Evolutionary conservation across 2,888 invertebrate genomes (phyloP).

Genomic region (Dryobota labecula): DNA sequence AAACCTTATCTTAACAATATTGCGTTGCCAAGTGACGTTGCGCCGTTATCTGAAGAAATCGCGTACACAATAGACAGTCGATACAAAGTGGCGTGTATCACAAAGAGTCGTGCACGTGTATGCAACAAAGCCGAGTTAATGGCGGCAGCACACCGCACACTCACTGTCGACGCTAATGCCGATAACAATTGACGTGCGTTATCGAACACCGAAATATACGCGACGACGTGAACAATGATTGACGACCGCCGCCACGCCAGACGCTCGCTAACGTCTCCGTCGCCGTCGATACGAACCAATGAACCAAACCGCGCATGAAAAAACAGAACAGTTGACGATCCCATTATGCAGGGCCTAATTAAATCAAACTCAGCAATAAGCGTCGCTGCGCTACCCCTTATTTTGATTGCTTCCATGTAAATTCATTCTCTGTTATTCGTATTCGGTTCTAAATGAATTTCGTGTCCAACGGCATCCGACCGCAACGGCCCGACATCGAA

Average conservation of each 20-base stretch:
- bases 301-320: slow-evolving; percentile 61
- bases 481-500: slow-evolving; percentile 77
- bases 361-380: slow-evolving; percentile 81
- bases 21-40: slow-evolving; percentile 51
- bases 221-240: slow-evolving; percentile 55
- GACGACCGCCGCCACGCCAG: slow-evolving; percentile 48
- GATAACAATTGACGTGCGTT: slow-evolving; percentile 65
- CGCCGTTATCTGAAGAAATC: slow-evolving; percentile 63
- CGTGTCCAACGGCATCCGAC: slow-evolving; percentile 78
- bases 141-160: slow-evolving; percentile 37
- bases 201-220: slow-evolving; percentile 44
- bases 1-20: slow-evolving; percentile 57
- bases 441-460: slow-evolving; percentile 83
- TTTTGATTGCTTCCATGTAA: slow-evolving; percentile 86
- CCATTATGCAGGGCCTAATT: slow-evolving; percentile 81
- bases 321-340: slow-evolving; percentile 76
- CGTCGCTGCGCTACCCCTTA: slow-evolving; percentile 77
- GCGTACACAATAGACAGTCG: slow-evolving; percentile 65
- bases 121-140: slow-evolving; percentile 57
- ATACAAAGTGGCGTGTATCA: slow-evolving; percentile 58
- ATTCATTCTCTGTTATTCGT: slow-evolving; percentile 79
- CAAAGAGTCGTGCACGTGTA: slow-evolving; percentile 61
- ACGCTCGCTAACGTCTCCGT: slow-evolving; percentile 19
- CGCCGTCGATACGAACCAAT: slow-evolving; percentile 31
- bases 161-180: slow-evolving; percentile 55